These are phyloP conservation scores for Paramisgurnus dabryanus DNA, from an alignment of 2,113 vertebrate species.

Conservation along the genomic window DNA sequence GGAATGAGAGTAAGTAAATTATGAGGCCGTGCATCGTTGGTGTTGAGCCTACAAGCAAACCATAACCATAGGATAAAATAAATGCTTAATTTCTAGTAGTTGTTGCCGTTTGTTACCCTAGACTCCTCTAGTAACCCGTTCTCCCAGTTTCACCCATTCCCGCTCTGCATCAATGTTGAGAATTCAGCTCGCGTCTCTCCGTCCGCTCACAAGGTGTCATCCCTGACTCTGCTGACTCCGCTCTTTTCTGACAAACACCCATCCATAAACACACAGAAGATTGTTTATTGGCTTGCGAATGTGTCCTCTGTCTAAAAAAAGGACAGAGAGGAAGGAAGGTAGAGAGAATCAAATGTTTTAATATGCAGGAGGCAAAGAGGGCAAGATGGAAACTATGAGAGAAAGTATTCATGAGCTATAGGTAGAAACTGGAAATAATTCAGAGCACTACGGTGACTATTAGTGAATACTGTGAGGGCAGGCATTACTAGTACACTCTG, in stretches of 20 bases:
- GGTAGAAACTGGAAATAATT: not conserved
- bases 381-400: constrained; percentile 31
- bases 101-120: not conserved
- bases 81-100: not conserved
- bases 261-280: constrained; percentile 1
- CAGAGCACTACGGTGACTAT: not conserved
- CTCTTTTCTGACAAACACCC: constrained; percentile 23
- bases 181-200: constrained; percentile 36
- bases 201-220: constrained; percentile 48
- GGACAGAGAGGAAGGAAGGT: constrained; percentile 24
- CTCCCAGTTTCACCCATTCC: not conserved
- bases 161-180: not conserved
- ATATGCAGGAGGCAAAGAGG: constrained; percentile 33
- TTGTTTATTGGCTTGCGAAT: constrained; percentile 48
- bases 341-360: constrained; percentile 34
- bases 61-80: no score
- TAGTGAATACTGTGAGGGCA: no score
- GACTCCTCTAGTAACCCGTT: not conserved
- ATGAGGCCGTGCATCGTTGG: no score
- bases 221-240: constrained; percentile 41
- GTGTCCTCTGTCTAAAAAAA: constrained; percentile 42
- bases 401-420: constrained; percentile 45
- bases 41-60: no score
- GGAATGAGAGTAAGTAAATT: no score
- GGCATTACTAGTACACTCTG: no score